phyloP scores from a whole-genome alignment of 2,888 invertebrate species.

The Liposcelis brunnea region DNA sequence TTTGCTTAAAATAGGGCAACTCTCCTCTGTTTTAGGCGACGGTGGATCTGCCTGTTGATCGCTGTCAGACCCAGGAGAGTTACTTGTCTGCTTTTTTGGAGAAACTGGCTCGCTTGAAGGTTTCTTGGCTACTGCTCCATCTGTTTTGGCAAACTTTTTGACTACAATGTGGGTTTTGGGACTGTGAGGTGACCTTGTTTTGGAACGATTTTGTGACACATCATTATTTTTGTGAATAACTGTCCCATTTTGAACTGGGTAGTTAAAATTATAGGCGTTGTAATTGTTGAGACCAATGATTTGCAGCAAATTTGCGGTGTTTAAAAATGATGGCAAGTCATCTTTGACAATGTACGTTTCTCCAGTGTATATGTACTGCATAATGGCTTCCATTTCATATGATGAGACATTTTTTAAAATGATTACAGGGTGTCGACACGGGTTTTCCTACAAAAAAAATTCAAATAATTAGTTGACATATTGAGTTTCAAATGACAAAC shows the following conservation, averaged over 20 bases:
- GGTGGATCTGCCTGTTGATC: too few relatives aligned
- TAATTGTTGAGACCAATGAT: conserved; percentile 37
- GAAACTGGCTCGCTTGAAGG: too few relatives aligned
- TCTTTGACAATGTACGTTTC: conserved; percentile 52
- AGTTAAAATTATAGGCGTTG: too few relatives aligned
- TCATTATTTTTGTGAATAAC: too few relatives aligned
- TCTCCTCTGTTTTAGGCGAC: background rate
- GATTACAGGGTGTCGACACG: conserved; percentile 54
- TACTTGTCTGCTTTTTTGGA: too few relatives aligned
- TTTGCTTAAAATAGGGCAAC: conserved; percentile 6
- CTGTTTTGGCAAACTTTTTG: too few relatives aligned
- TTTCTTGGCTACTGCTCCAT: too few relatives aligned
- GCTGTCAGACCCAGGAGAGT: too few relatives aligned
- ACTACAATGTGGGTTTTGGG: too few relatives aligned
- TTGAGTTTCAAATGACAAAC: background rate
- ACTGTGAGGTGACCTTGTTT: too few relatives aligned
- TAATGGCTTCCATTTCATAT: conserved; percentile 44
- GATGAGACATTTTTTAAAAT: conserved; percentile 51
- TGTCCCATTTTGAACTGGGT: too few relatives aligned
- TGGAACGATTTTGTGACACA: too few relatives aligned
- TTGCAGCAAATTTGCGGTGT: conserved; percentile 48
- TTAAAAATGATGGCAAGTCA: conserved; percentile 43
- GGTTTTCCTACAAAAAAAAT: conserved; percentile 39
- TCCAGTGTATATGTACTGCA: conserved; percentile 45
- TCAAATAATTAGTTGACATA: background rate